These are phyloP conservation scores for Mycteria americana DNA, from an alignment of 2,797 vertebrate species.

Conservation along the genomic window DNA sequence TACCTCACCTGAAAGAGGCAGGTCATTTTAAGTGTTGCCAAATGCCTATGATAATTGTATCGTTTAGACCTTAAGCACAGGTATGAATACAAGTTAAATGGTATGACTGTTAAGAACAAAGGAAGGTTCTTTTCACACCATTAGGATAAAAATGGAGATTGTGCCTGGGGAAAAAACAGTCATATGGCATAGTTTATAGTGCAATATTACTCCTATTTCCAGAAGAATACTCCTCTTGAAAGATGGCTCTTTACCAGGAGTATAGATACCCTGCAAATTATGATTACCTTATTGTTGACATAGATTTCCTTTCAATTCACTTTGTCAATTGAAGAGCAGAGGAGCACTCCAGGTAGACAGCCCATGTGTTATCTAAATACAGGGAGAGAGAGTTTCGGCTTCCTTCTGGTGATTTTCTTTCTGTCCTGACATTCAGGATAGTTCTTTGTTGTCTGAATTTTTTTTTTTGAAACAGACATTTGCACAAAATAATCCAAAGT, in stretches of 20 bases:
- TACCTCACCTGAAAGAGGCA: background rate
- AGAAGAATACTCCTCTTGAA: background rate
- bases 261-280: background rate
- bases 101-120: background rate
- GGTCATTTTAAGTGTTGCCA: background rate
- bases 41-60: background rate
- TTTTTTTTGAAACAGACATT: background rate
- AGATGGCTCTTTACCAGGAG: background rate
- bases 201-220: background rate
- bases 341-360: background rate
- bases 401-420: background rate
- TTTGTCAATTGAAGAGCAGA: background rate
- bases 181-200: background rate
- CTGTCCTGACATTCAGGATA: background rate
- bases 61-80: background rate
- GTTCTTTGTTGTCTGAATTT: background rate
- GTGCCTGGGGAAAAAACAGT: background rate
- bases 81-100: background rate
- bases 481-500: conserved; percentile 33
- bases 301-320: background rate
- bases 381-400: background rate
- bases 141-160: background rate
- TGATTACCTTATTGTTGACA: background rate
- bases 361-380: background rate
- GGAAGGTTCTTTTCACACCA: background rate